Conservation (phyloP, 2,797 vertebrate species). For the Danio tinwini region DNA sequence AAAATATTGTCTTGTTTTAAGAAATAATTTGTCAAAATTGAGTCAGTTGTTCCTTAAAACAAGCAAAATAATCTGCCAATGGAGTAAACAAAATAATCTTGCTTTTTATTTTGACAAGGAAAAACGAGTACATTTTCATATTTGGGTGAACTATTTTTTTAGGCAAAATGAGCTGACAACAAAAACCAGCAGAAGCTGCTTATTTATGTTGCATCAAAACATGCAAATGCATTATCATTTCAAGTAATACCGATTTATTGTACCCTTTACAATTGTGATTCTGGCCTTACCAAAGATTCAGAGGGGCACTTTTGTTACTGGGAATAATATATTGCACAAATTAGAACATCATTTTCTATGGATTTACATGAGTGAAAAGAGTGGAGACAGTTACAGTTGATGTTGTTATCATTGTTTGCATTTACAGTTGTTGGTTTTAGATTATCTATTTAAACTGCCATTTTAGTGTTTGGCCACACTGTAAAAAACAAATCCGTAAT, state of each 20-base stretch:
- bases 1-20: no score
- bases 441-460: background rate
- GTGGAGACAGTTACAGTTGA: background rate
- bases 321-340: background rate
- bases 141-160: no score
- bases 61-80: no score
- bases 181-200: background rate
- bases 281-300: constrained; percentile 33
- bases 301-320: background rate
- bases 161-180: background rate
- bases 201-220: constrained; percentile 10
- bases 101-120: no score
- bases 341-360: background rate
- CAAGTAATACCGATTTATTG: background rate
- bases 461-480: background rate
- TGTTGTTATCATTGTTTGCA: background rate
- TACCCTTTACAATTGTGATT: background rate
- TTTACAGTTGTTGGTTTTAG: background rate
- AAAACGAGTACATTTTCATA: no score
- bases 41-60: no score
- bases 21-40: no score
- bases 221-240: background rate
- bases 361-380: background rate
- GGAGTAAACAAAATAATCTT: no score
- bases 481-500: no score